Evolutionary conservation across 2,113 vertebrate species (phyloP).

Genomic region (Petaurus breviceps): DNA sequence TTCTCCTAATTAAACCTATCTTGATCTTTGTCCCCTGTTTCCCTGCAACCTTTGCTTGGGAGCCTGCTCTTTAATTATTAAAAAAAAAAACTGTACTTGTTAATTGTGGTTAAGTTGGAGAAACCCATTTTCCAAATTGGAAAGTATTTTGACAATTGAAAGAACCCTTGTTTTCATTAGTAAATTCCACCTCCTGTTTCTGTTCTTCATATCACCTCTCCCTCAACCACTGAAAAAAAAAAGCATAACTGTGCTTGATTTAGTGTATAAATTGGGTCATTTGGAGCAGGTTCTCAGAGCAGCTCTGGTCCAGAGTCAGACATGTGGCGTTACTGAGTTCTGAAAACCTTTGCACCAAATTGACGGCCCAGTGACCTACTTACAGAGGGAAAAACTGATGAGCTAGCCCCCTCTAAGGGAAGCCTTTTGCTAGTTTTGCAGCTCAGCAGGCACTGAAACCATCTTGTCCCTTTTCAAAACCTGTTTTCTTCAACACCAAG

Average conservation of each 20-base stretch:
- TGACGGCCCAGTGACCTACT: neutral
- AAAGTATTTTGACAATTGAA: conserved; percentile 31
- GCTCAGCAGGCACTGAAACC: neutral
- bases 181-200: conserved; percentile 14
- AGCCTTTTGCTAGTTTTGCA: neutral
- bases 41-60: neutral
- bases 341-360: neutral
- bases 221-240: neutral
- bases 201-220: neutral
- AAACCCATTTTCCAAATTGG: neutral
- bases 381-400: neutral
- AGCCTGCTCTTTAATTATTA: conserved; percentile 7
- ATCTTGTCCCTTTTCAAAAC: neutral
- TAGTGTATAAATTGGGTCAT: neutral
- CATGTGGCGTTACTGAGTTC: neutral
- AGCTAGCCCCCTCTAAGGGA: neutral
- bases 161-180: neutral
- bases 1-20: neutral
- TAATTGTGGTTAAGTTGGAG: conserved; percentile 38
- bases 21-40: neutral
- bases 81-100: conserved; percentile 1
- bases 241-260: neutral
- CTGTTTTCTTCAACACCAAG: neutral
- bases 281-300: neutral
- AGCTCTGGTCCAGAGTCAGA: neutral